phyloP scores from a whole-genome alignment of 2,888 invertebrate species.

The Agrilus biguttatus region DNA sequence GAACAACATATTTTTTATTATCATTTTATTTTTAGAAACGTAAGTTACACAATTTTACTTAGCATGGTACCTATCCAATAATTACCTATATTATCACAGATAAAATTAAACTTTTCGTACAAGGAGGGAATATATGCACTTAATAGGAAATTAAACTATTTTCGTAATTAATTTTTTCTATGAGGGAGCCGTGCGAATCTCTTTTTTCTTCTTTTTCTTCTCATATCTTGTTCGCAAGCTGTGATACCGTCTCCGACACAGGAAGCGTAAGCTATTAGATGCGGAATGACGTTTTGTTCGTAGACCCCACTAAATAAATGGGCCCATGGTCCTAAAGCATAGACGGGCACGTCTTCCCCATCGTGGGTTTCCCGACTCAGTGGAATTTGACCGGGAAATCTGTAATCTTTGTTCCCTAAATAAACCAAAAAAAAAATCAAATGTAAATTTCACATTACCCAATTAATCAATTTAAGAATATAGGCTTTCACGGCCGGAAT shows the following conservation, averaged over 20 bases:
- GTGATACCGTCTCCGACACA: constrained; percentile 42
- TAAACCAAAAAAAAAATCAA: too few species aligned
- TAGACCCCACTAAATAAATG: constrained; percentile 68
- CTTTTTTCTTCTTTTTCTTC: not conserved
- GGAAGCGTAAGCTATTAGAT: constrained; percentile 57
- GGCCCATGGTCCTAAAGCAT: constrained; percentile 63
- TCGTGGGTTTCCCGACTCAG: constrained; percentile 53
- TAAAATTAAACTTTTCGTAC: constrained; percentile 2
- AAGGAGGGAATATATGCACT: too few species aligned
- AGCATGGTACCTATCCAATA: too few species aligned
- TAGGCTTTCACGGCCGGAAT: too few species aligned
- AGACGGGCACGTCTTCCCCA: constrained; percentile 68
- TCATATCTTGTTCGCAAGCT: not conserved
- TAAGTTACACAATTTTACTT: too few species aligned
- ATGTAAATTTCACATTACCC: not conserved
- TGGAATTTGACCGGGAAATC: constrained; percentile 48
- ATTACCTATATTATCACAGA: not conserved
- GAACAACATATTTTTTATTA: too few species aligned
- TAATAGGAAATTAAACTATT: not conserved
- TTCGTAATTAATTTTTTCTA: not conserved
- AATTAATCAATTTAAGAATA: too few species aligned
- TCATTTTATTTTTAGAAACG: too few species aligned
- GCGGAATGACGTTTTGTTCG: constrained; percentile 67
- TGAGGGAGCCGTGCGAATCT: not conserved
- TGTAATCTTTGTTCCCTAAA: constrained; percentile 34